Conservation (phyloP, 1,140 invertebrate species). For the Drosophila cardini region DNA sequence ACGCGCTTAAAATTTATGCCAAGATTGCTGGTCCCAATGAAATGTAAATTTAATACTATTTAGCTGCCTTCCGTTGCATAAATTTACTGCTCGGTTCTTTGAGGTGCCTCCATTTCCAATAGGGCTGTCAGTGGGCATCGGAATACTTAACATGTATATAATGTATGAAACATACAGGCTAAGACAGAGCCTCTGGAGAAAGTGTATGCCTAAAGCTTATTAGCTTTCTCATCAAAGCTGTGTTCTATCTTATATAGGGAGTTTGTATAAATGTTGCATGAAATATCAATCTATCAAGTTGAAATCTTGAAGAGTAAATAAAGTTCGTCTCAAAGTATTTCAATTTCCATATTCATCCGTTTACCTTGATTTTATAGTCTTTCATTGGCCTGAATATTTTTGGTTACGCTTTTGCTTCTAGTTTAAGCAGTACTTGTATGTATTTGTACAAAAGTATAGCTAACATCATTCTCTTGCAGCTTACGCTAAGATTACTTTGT, state of each 20-base stretch:
- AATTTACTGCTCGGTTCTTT: slow-evolving; percentile 21
- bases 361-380: neutral
- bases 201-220: too few relatives aligned
- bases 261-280: too few relatives aligned
- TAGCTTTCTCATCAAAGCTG: too few relatives aligned
- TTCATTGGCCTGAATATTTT: neutral
- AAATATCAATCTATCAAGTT: too few relatives aligned
- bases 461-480: slow-evolving; percentile 42
- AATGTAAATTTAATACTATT: slow-evolving; percentile 44
- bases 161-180: too few relatives aligned
- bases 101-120: neutral
- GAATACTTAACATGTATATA: neutral
- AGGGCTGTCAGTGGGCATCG: neutral
- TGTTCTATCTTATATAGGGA: too few relatives aligned
- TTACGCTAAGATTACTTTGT: slow-evolving; percentile 7
- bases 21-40: slow-evolving; percentile 3
- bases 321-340: too few relatives aligned
- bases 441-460: slow-evolving; percentile 8
- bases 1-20: slow-evolving; percentile 52
- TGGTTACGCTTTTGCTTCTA: neutral
- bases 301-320: too few relatives aligned
- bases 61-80: slow-evolving; percentile 30
- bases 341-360: neutral
- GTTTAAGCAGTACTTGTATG: neutral
- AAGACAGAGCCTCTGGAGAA: too few relatives aligned